Conservation (phyloP, 2,797 vertebrate genomes). For the Falco cherrug region DNA sequence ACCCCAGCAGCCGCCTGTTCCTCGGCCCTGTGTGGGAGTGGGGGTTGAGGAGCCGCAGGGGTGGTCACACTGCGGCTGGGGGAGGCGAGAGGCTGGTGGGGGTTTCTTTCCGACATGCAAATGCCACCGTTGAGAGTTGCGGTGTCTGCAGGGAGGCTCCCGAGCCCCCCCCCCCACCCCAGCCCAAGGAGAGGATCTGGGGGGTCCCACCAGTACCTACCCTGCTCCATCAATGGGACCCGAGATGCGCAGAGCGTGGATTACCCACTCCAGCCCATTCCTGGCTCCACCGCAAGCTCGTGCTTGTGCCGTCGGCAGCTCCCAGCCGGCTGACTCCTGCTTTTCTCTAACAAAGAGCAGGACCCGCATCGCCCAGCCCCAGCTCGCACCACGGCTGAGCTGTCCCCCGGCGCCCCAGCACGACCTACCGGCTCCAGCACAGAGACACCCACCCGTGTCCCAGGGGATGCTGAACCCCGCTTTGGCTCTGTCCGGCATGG, state of each 20-base stretch:
- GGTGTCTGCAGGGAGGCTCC: not conserved
- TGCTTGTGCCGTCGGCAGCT: not conserved
- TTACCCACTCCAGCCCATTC: not conserved
- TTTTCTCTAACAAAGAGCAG: slow-evolving; percentile 4
- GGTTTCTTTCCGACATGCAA: not conserved
- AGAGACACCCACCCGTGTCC: rapidly evolving
- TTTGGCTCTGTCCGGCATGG: not conserved
- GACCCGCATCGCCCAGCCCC: not conserved
- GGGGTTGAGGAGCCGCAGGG: not conserved
- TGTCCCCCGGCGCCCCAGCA: not conserved
- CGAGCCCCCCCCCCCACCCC: not conserved
- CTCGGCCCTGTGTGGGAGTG: rapidly evolving
- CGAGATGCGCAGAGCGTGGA: not conserved
- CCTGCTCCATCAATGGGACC: not conserved
- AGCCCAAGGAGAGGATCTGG: not conserved
- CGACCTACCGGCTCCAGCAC: not conserved
- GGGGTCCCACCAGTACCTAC: not conserved
- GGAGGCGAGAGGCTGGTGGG: not conserved
- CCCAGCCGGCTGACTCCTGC: not conserved
- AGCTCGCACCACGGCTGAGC: not conserved
- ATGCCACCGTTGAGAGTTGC: not conserved
- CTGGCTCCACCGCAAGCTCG: not conserved
- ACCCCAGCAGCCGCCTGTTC: rapidly evolving
- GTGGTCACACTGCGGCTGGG: rapidly evolving
- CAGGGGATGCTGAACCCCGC: not conserved